Base-by-base conservation (phyloP, 2,113 vertebrate genomes). In the Gasterosteus nipponicus region DNA sequence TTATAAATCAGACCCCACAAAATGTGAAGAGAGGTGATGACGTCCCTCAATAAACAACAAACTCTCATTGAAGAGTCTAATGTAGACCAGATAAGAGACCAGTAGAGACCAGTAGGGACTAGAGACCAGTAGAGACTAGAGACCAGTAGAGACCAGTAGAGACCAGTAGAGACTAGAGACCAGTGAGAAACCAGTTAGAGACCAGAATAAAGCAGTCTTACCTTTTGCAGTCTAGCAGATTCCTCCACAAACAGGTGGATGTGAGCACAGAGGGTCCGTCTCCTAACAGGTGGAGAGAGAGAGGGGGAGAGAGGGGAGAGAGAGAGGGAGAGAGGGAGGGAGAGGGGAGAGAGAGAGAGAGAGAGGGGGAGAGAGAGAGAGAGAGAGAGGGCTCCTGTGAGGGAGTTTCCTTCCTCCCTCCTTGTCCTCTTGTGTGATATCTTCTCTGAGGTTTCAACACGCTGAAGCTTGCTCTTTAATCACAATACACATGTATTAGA, bases 241-340 rank as follows among this genome's bases (percentile, higher is more conserved):
- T 92, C 92, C 92, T 77, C 74, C 89, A 91, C 87, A 87, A 92
- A 88, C 88, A 81, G 85, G 79, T 88, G 84, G 80, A 86, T 84
- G 82, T 89, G 77, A 84, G 15, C 16, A 47, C 46, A 47, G 78
- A 73, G 79, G 77, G 16, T 92, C 81, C 60, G 86, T 79, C 35
- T 38, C 87, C 90, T 89, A 91, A 94, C 93, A 94, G 92, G 91
- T 93, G 90, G 90, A 67, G 90, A 49, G 42, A 19, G n/a, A 19
- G 35, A n/a, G 54, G 9, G 38, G 39, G 75, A 35, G 54, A 41
- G 54, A 5, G 78, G 42, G 47, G 19, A n/a, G 16, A 22, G 81
- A 71, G 35, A 65, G 38, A 58, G 69, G 38, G 62, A 33, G 10
- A 12, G 69, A 47, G 69, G 57, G 70, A 7, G 53, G 67, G 63